phyloP scores from a whole-genome alignment of 2,797 vertebrate species.

The Menidia menidia region DNA sequence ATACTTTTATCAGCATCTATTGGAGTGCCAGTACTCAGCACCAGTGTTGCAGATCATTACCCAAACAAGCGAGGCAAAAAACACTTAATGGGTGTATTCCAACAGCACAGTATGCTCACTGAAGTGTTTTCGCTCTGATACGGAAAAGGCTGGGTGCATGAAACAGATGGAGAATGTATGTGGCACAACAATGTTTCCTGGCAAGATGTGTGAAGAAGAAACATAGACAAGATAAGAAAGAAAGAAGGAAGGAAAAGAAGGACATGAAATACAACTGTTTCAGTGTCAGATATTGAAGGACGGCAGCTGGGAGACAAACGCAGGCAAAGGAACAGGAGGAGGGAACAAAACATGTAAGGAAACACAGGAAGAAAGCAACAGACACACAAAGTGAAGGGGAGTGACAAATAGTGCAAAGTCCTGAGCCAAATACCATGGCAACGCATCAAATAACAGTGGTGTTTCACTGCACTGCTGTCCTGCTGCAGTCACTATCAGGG shows the following conservation, averaged over 20 bases:
- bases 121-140: conserved; percentile 48
- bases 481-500: conserved; percentile 13
- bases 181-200: conserved; percentile 54
- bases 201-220: conserved; percentile 4
- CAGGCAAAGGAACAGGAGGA: background rate
- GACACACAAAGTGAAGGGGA: conserved; percentile 18
- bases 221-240: conserved; percentile 5
- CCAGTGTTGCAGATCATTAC: conserved; percentile 35
- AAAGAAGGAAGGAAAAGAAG: conserved; percentile 9
- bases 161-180: conserved; percentile 76
- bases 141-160: conserved; percentile 48
- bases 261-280: background rate
- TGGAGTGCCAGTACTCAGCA: conserved; percentile 33
- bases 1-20: conserved; percentile 30
- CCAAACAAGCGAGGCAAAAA: conserved; percentile 42
- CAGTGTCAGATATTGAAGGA: conserved; percentile 10
- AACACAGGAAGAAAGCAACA: conserved; percentile 6
- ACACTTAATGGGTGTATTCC: conserved; percentile 55
- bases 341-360: conserved; percentile 12
- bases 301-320: conserved; percentile 1
- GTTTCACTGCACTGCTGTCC: conserved; percentile 1
- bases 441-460: conserved; percentile 29
- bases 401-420: conserved; percentile 35
- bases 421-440: conserved; percentile 44
- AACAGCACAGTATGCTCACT: conserved; percentile 49